phyloP scores from a whole-genome alignment of 2,888 invertebrate species.

The Plagiodera versicolora region DNA sequence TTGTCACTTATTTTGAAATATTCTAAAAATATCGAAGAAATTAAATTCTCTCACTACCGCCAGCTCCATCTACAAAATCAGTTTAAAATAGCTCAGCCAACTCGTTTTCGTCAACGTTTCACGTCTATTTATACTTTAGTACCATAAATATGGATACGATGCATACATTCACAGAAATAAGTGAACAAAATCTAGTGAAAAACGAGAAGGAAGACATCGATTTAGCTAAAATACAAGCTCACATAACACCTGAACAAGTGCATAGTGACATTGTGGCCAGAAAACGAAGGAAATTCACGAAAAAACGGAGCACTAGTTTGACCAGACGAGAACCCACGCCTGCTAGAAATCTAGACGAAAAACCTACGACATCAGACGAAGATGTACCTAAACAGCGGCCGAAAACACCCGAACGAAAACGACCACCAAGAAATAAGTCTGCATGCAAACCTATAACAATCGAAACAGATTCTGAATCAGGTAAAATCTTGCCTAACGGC shows the following conservation, averaged over 20 bases:
- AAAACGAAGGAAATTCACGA: constrained; percentile 64
- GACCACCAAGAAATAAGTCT: constrained; percentile 35
- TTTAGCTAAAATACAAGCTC: constrained; percentile 43
- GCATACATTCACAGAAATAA: constrained; percentile 40
- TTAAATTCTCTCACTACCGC: background rate
- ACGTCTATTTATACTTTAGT: constrained; percentile 49
- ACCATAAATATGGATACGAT: constrained; percentile 48
- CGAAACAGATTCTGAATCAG: constrained; percentile 31
- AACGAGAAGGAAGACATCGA: constrained; percentile 28
- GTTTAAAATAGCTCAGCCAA: constrained; percentile 29
- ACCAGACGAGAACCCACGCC: constrained; percentile 68
- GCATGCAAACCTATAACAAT: constrained; percentile 16
- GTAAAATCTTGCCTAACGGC: constrained; percentile 8
- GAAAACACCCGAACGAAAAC: constrained; percentile 48
- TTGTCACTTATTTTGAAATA: background rate
- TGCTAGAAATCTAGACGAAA: constrained; percentile 53
- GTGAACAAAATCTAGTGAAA: constrained; percentile 24
- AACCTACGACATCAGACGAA: constrained; percentile 51
- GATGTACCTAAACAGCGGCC: constrained; percentile 39
- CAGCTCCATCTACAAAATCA: constrained; percentile 12
- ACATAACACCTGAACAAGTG: constrained; percentile 55
- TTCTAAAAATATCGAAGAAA: background rate
- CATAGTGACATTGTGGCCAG: constrained; percentile 60
- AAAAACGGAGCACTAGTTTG: constrained; percentile 58
- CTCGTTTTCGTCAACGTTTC: constrained; percentile 22